Evolutionary conservation across 2,888 invertebrate genomes (phyloP), one percentile per base, ranked within the genome.

Genomic region (Erebia epiphron): DNA sequence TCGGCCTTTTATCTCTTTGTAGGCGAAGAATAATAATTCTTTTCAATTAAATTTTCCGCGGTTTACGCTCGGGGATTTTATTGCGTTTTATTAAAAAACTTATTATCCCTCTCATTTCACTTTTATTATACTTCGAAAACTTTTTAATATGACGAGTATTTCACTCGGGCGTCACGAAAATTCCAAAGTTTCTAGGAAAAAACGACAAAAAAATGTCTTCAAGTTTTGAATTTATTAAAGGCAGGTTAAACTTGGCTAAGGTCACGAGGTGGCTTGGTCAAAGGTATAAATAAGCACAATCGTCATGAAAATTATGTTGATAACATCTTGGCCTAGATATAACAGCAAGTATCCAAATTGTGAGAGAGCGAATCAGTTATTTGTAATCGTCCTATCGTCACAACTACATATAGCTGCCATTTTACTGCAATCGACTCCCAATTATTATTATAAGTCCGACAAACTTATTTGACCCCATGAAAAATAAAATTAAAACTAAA

Each of bases 41-140:
- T 65, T 67, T 57, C 67, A 58, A 67, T 67, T 67, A 67, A 49
- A 67, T 49, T 57, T 49, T 26, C 58, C 67, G 67, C 43, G 49
- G 67, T 58, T 46, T 58, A 57, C 11, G 26, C 13, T 67, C 46
- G 13, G 49, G 58, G 26, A 58, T 58, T 68, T 68, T 68, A 61
- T 60, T 67, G 56, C 63, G 63, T 63, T 60, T 57, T 69, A 65
- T 65, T 69, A 65, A 69, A 69, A 69, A 69, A 69, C 64, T 69
- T 69, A 63, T 69, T 57, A 56, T 61, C 43, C 64, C 62, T 49
- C 56, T 62, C 68, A 68, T 54, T 68, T 52, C 50, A 60, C 41
- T 63, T 65, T 65, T 58, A 60, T 65, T 58, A 60, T 65, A 65
- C 56, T 52, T 41, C 60, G 14, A 50, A 65, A 69, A 69, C 58